Evolutionary conservation across 1,140 invertebrate species (phyloP).

Genomic region (Adoxophyes honmai): DNA sequence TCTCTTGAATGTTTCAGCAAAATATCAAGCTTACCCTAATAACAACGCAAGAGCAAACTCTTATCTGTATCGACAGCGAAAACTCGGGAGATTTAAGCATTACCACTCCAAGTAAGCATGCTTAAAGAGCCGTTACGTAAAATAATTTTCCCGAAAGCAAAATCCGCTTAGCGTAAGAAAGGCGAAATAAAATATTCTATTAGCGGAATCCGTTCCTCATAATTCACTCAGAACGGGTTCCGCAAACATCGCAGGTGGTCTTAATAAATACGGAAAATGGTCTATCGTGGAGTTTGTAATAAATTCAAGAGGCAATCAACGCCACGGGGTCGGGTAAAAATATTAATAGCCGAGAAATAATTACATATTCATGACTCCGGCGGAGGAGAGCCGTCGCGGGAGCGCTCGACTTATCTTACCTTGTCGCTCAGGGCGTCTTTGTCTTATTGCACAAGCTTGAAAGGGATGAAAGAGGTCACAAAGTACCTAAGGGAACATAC

Average conservation of each 20-base stretch:
- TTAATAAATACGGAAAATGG: conserved; percentile 75
- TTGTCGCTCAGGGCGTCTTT: too few species aligned
- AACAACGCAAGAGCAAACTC: too few species aligned
- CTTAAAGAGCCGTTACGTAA: too few species aligned
- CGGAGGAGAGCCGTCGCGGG: conserved; percentile 26
- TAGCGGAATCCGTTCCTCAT: conserved; percentile 64
- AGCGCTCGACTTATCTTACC: neutral
- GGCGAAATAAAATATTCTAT: conserved; percentile 75
- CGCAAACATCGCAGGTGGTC: conserved; percentile 66
- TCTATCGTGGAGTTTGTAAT: conserved; percentile 71
- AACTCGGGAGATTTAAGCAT: too few species aligned
- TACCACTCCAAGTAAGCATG: too few species aligned
- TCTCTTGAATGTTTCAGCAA: too few species aligned
- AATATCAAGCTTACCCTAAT: too few species aligned
- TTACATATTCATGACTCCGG: conserved; percentile 71
- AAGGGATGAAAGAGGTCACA: too few species aligned
- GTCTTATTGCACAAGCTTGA: too few species aligned
- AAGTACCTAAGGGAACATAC: too few species aligned
- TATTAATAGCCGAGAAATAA: conserved; percentile 74
- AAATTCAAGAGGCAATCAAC: conserved; percentile 77
- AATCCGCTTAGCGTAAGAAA: conserved; percentile 41
- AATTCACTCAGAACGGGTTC: conserved; percentile 64
- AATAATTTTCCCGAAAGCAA: conserved; percentile 25
- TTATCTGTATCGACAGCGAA: too few species aligned
- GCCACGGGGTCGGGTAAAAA: conserved; percentile 68